Conservation (phyloP, 1,140 invertebrate species). For the Zaprionus inermis region DNA sequence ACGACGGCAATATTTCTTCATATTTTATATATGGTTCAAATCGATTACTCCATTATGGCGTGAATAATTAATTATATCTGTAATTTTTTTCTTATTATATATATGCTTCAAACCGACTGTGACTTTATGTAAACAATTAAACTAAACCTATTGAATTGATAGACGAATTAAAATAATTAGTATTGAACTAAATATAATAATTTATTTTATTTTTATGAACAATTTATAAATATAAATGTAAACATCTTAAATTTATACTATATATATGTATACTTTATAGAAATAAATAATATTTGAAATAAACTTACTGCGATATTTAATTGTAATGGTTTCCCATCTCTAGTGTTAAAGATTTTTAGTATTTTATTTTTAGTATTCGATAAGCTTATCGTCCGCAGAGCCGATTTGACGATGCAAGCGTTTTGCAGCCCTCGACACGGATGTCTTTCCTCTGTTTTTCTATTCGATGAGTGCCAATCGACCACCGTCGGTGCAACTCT, state of each 20-base stretch:
- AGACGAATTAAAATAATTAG: too few species aligned
- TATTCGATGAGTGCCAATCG: conserved; percentile 50
- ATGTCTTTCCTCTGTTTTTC: neutral
- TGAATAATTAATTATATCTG: neutral
- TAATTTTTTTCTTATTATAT: neutral
- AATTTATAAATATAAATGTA: too few species aligned
- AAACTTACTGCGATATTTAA: neutral
- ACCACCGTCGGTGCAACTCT: conserved; percentile 55
- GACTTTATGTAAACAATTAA: too few species aligned
- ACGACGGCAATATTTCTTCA: conserved; percentile 24
- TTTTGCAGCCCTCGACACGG: conserved; percentile 10
- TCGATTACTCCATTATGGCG: conserved; percentile 39
- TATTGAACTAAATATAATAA: too few species aligned
- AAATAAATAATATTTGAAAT: neutral
- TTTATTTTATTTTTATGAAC: too few species aligned
- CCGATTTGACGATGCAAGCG: neutral
- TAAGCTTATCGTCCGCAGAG: neutral
- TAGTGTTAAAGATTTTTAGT: neutral
- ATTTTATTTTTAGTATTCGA: conserved; percentile 12
- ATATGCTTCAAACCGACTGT: too few species aligned
- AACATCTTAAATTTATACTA: too few species aligned
- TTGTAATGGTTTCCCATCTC: neutral
- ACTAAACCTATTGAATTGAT: too few species aligned
- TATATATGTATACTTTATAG: neutral
- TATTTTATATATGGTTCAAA: conserved; percentile 49